Conservation (phyloP, 2,888 invertebrate species). For the Hesperia comma region DNA sequence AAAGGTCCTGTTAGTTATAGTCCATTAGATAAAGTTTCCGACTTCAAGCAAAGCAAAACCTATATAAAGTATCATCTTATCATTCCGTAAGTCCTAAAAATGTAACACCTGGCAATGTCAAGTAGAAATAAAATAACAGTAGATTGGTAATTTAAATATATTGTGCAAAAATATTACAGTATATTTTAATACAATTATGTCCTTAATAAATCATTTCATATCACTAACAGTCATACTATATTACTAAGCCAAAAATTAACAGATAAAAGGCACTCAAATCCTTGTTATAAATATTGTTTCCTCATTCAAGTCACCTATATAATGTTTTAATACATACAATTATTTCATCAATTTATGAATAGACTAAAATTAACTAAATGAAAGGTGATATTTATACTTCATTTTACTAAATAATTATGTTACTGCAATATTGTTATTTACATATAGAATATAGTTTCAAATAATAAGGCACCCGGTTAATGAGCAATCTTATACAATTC, state of each 20-base stretch:
- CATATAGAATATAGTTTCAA: constrained; percentile 37
- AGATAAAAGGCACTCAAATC: constrained; percentile 78
- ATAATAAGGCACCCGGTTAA: constrained; percentile 66
- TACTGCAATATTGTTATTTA: constrained; percentile 42
- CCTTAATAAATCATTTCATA: constrained; percentile 70
- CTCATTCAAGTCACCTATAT: constrained; percentile 24
- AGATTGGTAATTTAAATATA: constrained; percentile 41
- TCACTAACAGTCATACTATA: constrained; percentile 75
- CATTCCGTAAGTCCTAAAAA: too few relatives aligned
- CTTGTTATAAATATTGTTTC: constrained; percentile 62
- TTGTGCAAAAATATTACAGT: constrained; percentile 80
- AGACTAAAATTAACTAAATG: constrained; percentile 26
- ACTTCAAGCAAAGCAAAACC: too few relatives aligned
- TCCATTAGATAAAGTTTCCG: too few relatives aligned
- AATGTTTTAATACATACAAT: constrained; percentile 29
- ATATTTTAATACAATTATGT: constrained; percentile 69
- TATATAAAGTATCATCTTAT: too few relatives aligned
- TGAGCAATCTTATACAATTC: constrained; percentile 55
- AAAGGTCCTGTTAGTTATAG: too few relatives aligned
- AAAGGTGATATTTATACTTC: constrained; percentile 28
- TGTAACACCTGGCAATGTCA: background rate
- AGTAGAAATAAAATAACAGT: constrained; percentile 45
- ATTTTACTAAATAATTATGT: constrained; percentile 41
- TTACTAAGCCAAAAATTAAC: constrained; percentile 57
- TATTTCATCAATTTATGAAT: constrained; percentile 21